These are phyloP conservation scores for Leptodactylus fuscus DNA, from an alignment of 2,113 vertebrate genomes.

Conservation along the genomic window DNA sequence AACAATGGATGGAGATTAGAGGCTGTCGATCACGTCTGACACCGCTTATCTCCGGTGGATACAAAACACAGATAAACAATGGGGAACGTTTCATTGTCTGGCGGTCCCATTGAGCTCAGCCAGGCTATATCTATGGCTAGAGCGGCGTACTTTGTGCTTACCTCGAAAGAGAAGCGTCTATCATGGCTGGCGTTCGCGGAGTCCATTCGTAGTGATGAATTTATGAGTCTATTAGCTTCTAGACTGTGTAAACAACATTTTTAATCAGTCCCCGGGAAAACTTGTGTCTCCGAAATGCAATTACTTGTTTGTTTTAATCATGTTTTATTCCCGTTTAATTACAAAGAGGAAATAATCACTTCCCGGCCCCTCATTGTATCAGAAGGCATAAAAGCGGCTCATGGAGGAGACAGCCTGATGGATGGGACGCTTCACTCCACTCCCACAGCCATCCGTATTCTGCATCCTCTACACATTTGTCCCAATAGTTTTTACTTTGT, in stretches of 20 bases:
- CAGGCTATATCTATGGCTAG: neutral
- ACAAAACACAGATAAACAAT: neutral
- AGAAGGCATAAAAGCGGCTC: constrained; percentile 25
- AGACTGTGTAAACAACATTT: constrained; percentile 55
- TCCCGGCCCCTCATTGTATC: constrained; percentile 16
- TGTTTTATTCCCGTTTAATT: constrained; percentile 55
- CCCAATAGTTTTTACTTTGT: neutral
- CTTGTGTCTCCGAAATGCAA: constrained; percentile 43
- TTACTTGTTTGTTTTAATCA: constrained; percentile 60
- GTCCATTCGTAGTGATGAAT: constrained; percentile 38
- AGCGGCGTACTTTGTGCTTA: no score
- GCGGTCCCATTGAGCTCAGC: neutral
- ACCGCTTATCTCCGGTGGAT: neutral
- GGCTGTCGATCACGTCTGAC: neutral
- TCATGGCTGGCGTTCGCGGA: neutral
- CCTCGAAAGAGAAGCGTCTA: neutral
- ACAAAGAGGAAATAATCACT: constrained; percentile 54
- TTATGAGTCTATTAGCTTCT: constrained; percentile 48
- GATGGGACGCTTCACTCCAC: constrained; percentile 4
- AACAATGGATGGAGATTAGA: no score
- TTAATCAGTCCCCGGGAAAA: constrained; percentile 47
- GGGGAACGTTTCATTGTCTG: neutral
- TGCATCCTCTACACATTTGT: neutral
- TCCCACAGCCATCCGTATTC: constrained; percentile 20
- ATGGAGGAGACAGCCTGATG: constrained; percentile 3